These are phyloP conservation scores for Lumbricus terrestris DNA, from an alignment of 2,888 invertebrate species.

Conservation along the genomic window DNA sequence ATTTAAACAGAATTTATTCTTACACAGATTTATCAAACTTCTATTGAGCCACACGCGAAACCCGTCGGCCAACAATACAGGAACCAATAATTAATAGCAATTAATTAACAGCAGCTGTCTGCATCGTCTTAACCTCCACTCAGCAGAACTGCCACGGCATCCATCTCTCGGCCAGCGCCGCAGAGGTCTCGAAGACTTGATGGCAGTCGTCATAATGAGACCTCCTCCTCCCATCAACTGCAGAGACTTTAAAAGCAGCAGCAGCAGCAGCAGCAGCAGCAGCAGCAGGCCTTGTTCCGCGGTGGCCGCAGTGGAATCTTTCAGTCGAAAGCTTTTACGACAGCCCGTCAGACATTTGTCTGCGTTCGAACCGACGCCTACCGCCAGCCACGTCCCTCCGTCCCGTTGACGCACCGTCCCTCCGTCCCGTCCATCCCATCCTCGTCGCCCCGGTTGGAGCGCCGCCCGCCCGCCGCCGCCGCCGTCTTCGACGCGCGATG, in stretches of 20 bases:
- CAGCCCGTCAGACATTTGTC: constrained; percentile 3
- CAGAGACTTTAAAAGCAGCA: neutral
- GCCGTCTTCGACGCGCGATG: neutral
- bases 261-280: neutral
- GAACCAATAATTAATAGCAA: neutral
- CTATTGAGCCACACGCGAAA: neutral
- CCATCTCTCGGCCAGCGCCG: neutral
- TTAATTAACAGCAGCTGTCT: constrained; percentile 3
- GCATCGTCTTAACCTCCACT: neutral
- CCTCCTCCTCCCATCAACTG: neutral
- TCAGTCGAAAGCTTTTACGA: constrained; percentile 3
- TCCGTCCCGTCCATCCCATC: no score
- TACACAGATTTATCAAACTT: neutral
- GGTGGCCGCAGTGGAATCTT: neutral
- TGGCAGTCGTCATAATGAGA: neutral
- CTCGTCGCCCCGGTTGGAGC: neutral
- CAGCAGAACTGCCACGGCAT: neutral
- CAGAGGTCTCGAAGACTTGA: neutral
- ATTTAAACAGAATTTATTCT: neutral
- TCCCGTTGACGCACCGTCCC: no score
- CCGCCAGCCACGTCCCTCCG: no score
- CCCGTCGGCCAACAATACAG: neutral
- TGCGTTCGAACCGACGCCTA: neutral
- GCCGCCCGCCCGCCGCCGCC: neutral
- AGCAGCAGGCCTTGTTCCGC: neutral